Evolutionary conservation across 2,888 invertebrate genomes (phyloP), one percentile per base, ranked within the genome.

Genomic region (Drosophila colorata): DNA sequence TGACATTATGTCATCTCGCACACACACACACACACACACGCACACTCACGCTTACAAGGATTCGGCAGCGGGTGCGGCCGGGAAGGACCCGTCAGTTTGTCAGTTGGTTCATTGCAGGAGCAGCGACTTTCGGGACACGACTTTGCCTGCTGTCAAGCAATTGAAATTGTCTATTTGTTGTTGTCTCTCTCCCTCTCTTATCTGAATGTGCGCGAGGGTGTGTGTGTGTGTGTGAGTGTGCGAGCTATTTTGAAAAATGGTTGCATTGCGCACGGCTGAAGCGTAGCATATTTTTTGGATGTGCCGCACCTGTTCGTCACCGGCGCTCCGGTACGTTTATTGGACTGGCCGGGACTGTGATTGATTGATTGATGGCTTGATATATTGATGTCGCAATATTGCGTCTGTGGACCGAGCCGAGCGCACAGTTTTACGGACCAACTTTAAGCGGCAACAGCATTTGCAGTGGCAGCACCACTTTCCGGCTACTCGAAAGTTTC

Each of bases 361-460:
- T 53, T 71, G 74, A 74, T 73, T 80, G 84, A 82, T 78, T 75
- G 86, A 87, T 83, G 69, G 83, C 74, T 84, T 63, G 75, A 75
- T 67, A 61, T 74, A 80, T 85, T 69, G 83, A 80, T 84, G 86
- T 76, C 82, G 86, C 82, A 82, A 80, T 71, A 79, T 82, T 75
- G 85, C 69, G 64, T 25, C 53, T 23, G n/a, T 1, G 33, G 8
- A 46, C 13, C 20, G 7, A 4, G 13, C 25, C 13, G 13, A 13
- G 25, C 40, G 28, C 53, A 25, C 35, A n/a, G 9, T 33, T 18
- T 13, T 4, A 11, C 31, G 14, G 33, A 41, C 28, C 31, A 68
- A 69, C 84, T 73, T 86, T 64, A 67, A 75, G 66, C 60, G 76
- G 18, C 49, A 6, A 46, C 52, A 53, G 38, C 58, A 55, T 48